These are phyloP conservation scores for Candoia aspera DNA, from an alignment of 2,113 vertebrate species.

Conservation along the genomic window DNA sequence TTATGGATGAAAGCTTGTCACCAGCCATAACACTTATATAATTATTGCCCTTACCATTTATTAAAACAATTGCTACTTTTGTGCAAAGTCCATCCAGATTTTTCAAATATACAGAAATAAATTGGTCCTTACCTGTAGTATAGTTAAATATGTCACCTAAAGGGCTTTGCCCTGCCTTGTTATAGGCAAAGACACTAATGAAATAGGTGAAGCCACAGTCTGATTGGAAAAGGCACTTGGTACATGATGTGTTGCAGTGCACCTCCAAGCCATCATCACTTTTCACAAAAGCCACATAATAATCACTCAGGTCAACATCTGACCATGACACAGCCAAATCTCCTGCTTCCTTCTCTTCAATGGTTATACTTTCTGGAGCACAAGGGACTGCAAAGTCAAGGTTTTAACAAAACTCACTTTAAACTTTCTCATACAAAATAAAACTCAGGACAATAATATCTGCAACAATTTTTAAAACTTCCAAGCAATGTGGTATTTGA, in stretches of 20 bases:
- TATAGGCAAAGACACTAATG: constrained; percentile 87
- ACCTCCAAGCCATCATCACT: constrained; percentile 86
- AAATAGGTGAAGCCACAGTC: constrained; percentile 89
- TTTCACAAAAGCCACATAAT: constrained; percentile 88
- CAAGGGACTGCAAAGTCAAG: constrained; percentile 79
- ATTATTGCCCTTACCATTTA: not conserved
- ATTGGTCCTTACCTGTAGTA: constrained; percentile 80
- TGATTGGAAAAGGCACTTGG: constrained; percentile 79
- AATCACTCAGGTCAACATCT: constrained; percentile 71
- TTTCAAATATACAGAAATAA: constrained; percentile 20
- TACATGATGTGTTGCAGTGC: constrained; percentile 85
- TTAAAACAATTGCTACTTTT: not conserved
- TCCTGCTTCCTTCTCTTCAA: constrained; percentile 76
- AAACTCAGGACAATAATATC: not conserved
- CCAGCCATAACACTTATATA: not conserved
- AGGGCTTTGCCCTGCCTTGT: constrained; percentile 84
- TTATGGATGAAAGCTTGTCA: not conserved
- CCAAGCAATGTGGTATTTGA: not conserved
- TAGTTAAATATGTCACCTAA: constrained; percentile 81
- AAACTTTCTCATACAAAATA: not conserved
- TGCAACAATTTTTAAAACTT: not conserved
- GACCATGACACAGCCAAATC: constrained; percentile 84
- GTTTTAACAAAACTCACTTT: not conserved
- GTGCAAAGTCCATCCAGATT: constrained; percentile 9
- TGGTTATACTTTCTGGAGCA: constrained; percentile 76